phyloP scores from a whole-genome alignment of 2,797 vertebrate genomes.

The Apodemus agrarius region DNA sequence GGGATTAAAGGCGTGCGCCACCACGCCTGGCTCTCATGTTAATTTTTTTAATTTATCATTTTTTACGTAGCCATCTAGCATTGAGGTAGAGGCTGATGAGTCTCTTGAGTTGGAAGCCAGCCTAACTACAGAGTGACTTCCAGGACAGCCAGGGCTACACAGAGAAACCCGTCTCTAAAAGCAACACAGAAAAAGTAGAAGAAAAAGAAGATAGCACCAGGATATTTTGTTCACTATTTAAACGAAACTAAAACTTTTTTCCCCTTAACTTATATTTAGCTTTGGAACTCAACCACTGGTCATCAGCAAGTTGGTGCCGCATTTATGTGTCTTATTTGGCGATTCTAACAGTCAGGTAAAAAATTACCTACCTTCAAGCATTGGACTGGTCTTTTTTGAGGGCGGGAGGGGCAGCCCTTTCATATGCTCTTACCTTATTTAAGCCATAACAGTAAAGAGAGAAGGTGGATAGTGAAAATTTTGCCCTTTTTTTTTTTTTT shows the following conservation, averaged over 20 bases:
- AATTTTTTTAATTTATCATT: slow-evolving; percentile 54
- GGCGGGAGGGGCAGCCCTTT: background rate
- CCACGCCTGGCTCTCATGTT: too few relatives aligned
- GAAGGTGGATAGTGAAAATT: background rate
- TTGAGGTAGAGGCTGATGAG: background rate
- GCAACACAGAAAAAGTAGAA: background rate
- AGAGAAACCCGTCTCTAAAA: background rate
- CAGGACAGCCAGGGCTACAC: background rate
- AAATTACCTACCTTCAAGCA: slow-evolving; percentile 52
- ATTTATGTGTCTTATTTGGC: slow-evolving; percentile 93
- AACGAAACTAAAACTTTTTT: slow-evolving; percentile 58
- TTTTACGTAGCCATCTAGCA: slow-evolving; percentile 24
- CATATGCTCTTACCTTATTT: background rate
- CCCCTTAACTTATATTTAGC: slow-evolving; percentile 83
- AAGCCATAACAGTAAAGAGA: background rate
- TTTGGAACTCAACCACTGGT: slow-evolving; percentile 92
- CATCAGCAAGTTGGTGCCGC: slow-evolving; percentile 96
- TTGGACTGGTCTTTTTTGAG: background rate
- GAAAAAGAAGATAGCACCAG: slow-evolving; percentile 9
- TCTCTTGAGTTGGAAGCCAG: background rate
- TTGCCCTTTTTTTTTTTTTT: background rate
- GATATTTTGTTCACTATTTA: slow-evolving; percentile 52
- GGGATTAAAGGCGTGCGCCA: too few relatives aligned
- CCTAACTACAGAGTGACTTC: background rate
- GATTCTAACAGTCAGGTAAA: slow-evolving; percentile 97